These are phyloP conservation scores for Pogonophryne albipinna DNA, from an alignment of 2,797 vertebrate genomes.

Conservation along the genomic window DNA sequence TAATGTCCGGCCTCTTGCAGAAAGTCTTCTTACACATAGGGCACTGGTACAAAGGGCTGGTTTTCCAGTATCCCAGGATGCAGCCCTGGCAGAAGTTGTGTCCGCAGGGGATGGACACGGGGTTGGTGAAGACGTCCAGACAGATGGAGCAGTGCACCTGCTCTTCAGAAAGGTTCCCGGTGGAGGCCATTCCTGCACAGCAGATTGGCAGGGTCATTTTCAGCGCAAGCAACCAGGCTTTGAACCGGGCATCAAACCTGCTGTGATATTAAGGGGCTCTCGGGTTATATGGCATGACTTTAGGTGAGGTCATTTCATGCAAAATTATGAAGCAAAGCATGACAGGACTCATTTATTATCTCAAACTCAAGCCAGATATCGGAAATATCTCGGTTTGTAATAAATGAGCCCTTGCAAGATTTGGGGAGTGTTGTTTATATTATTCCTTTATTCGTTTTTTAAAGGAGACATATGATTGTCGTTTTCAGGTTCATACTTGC, in stretches of 20 bases:
- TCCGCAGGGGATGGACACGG: conserved; percentile 87
- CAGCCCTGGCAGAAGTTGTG: conserved; percentile 89
- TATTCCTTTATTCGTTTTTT: neutral
- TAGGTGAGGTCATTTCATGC: conserved; percentile 39
- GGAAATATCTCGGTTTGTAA: neutral
- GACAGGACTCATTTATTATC: conserved; percentile 31
- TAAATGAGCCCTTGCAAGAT: conserved; percentile 39
- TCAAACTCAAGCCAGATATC: neutral
- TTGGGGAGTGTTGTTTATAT: conserved; percentile 11
- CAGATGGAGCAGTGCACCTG: conserved; percentile 90
- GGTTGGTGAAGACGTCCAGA: conserved; percentile 87
- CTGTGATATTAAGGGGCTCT: conserved; percentile 71
- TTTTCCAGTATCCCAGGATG: conserved; percentile 87
- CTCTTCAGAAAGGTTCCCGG: conserved; percentile 85
- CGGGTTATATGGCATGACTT: conserved; percentile 55
- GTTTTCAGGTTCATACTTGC: too few species aligned
- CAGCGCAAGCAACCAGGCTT: conserved; percentile 66
- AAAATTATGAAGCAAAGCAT: conserved; percentile 36
- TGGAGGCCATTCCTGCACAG: conserved; percentile 84
- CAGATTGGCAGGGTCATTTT: conserved; percentile 80
- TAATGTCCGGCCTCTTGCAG: conserved; percentile 83
- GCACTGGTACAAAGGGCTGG: conserved; percentile 82
- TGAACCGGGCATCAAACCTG: conserved; percentile 74
- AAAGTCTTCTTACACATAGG: conserved; percentile 89
- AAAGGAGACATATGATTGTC: neutral